These are phyloP conservation scores for Eupithecia centaureata DNA, from an alignment of 2,888 invertebrate species.

Conservation along the genomic window DNA sequence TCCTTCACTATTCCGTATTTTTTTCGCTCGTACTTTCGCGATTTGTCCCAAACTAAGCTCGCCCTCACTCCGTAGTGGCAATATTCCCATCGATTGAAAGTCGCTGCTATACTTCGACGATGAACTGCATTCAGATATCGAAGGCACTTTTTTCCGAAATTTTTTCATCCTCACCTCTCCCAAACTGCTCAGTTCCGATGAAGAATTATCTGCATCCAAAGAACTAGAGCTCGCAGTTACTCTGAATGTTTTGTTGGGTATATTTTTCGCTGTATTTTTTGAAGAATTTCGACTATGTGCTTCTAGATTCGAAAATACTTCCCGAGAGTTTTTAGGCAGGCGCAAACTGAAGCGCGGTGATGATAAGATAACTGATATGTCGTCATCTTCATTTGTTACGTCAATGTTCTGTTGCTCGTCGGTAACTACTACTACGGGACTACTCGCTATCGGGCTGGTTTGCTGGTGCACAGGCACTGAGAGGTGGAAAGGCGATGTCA, in stretches of 20 bases:
- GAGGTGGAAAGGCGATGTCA: slow-evolving; percentile 70
- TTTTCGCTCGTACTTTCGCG: slow-evolving; percentile 47
- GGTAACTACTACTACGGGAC: slow-evolving; percentile 49
- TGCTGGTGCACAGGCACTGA: slow-evolving; percentile 63
- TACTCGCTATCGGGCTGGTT: slow-evolving; percentile 62
- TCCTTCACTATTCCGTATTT: slow-evolving; percentile 54
- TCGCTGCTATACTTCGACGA: slow-evolving; percentile 64
- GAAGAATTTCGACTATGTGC: slow-evolving; percentile 44
- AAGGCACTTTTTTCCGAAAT: slow-evolving; percentile 51
- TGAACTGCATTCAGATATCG: slow-evolving; percentile 65
- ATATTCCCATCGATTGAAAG: slow-evolving; percentile 55
- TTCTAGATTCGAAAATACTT: slow-evolving; percentile 66
- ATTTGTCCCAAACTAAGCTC: slow-evolving; percentile 64
- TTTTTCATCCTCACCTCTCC: slow-evolving; percentile 71
- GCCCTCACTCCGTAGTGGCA: slow-evolving; percentile 71
- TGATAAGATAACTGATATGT: slow-evolving; percentile 73
- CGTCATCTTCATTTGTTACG: slow-evolving; percentile 58
- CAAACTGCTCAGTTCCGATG: slow-evolving; percentile 76
- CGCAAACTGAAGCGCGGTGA: slow-evolving; percentile 75
- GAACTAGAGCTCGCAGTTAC: slow-evolving; percentile 66
- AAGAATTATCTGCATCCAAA: slow-evolving; percentile 67
- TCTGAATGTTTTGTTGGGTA: slow-evolving; percentile 39
- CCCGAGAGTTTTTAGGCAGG: slow-evolving; percentile 67
- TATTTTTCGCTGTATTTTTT: slow-evolving; percentile 34
- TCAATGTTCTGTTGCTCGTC: slow-evolving; percentile 54